Evolutionary conservation across 2,797 vertebrate species (phyloP).

Genomic region (Petrocephalus sullivani): DNA sequence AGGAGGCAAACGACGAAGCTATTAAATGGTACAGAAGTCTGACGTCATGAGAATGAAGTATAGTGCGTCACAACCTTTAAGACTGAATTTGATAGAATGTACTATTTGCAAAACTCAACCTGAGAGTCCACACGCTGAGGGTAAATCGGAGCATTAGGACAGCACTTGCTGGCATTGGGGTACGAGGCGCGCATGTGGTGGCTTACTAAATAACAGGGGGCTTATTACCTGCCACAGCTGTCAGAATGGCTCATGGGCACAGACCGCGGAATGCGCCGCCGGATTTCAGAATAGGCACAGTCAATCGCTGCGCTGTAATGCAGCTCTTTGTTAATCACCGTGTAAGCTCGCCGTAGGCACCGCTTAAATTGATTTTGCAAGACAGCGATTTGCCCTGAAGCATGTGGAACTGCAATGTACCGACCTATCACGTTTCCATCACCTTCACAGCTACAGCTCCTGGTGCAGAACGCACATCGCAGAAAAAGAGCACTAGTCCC

Average conservation of each 20-base stretch:
- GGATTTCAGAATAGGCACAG: not conserved
- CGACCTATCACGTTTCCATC: not conserved
- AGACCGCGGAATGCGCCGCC: not conserved
- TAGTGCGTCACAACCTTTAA: not conserved
- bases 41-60: not conserved
- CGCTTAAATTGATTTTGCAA: not conserved
- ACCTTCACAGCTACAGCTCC: not conserved
- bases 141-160: not conserved
- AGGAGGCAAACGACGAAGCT: not conserved
- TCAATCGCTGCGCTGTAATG: not conserved
- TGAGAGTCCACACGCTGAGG: not conserved
- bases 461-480: not conserved
- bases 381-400: not conserved
- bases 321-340: not conserved
- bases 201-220: not conserved
- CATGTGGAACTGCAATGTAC: not conserved
- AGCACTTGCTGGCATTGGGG: not conserved
- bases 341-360: not conserved
- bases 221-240: not conserved
- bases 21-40: not conserved
- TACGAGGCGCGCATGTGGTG: not conserved
- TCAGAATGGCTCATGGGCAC: not conserved
- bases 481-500: not conserved
- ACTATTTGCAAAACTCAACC: not conserved
- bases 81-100: not conserved